A percentile compares a stretch with the other conserved stretches of the same genome.
Conservation (phyloP, 2,113 vertebrate species). For the Phalacrocorax brasilianus region DNA sequence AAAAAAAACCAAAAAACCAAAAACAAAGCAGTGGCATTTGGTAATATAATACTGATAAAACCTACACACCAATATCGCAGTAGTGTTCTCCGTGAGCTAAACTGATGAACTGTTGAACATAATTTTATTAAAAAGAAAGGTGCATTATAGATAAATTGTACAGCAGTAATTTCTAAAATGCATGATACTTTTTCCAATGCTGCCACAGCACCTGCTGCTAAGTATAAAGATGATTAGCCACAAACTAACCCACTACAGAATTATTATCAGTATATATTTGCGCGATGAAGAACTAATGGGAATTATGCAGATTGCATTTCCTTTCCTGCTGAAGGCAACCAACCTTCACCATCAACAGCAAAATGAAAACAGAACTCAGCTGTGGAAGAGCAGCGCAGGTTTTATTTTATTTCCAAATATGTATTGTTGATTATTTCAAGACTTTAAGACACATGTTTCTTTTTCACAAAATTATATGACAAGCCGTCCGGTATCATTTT, state of each 20-base stretch:
- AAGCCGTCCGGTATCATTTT: conserved; percentile 18
- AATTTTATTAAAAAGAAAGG: conserved; percentile 20
- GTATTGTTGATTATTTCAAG: conserved; percentile 62
- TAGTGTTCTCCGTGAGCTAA: not conserved
- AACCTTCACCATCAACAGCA: conserved; percentile 63
- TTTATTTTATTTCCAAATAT: conserved; percentile 5
- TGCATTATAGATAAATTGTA: conserved; percentile 39
- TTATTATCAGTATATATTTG: conserved; percentile 62
- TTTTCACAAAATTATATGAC: conserved; percentile 52
- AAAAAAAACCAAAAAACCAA: not conserved
- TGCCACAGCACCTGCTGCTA: conserved; percentile 68
- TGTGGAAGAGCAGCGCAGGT: conserved; percentile 42
- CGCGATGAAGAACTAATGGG: conserved; percentile 62
- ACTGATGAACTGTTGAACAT: conserved; percentile 36
- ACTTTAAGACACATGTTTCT: conserved; percentile 40
- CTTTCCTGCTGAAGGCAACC: conserved; percentile 65
- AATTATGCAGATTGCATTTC: conserved; percentile 72
- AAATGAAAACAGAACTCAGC: conserved; percentile 61
- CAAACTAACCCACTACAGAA: conserved; percentile 63
- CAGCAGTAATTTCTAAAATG: conserved; percentile 42
- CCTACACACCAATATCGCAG: not conserved
- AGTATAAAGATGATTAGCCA: conserved; percentile 63
- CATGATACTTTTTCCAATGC: conserved; percentile 16
- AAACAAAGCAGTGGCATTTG: not conserved
- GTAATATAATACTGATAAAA: conserved; percentile 16